phyloP scores from a whole-genome alignment of 2,113 vertebrate species.

The Donacobius atricapilla region DNA sequence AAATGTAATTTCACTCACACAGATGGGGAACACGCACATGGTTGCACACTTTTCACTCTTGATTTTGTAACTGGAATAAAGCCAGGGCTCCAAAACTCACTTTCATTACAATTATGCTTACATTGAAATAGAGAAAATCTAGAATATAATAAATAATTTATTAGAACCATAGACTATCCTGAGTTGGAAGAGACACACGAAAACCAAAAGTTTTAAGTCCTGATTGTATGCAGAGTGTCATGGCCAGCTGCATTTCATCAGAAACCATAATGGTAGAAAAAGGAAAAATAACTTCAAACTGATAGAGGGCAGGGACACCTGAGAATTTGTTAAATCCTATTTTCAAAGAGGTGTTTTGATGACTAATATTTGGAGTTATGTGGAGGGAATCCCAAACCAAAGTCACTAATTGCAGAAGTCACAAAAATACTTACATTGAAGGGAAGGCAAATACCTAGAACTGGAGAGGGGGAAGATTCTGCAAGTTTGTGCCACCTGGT shows the following conservation, averaged over 20 bases:
- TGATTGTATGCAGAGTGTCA: background rate
- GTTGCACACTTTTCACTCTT: background rate
- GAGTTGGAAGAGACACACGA: background rate
- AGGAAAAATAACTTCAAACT: background rate
- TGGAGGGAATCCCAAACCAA: background rate
- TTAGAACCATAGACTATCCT: background rate
- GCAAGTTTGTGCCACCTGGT: background rate
- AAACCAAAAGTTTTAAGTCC: background rate
- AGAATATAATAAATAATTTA: no score
- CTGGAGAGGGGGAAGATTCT: background rate
- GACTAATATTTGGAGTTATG: background rate
- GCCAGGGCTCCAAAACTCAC: background rate
- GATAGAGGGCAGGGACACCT: background rate
- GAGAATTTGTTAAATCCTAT: background rate
- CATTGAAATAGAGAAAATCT: accelerated
- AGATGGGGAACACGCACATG: background rate
- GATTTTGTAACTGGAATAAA: background rate
- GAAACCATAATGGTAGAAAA: background rate
- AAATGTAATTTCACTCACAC: background rate
- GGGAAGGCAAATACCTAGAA: background rate
- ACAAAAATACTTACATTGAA: background rate
- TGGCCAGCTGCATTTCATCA: background rate
- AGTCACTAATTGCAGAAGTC: background rate
- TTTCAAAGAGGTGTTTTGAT: background rate
- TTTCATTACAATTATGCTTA: background rate